phyloP scores from a whole-genome alignment of 2,797 vertebrate genomes.

The Parambassis ranga region DNA sequence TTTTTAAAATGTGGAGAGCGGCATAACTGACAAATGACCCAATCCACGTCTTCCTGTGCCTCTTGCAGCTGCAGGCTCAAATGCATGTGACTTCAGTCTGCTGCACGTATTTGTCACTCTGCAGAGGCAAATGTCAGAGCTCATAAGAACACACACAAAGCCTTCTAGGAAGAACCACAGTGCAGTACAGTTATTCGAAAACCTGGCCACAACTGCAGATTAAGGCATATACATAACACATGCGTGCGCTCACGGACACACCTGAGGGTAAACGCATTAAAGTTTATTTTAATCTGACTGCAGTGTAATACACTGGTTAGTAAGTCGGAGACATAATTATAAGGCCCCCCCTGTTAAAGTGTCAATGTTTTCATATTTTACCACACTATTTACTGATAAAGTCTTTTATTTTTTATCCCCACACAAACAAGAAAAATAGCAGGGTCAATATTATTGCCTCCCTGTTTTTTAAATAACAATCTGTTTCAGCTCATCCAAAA shows the following conservation, averaged over 20 bases:
- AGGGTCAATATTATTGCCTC: too few species aligned
- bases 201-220: conserved; percentile 66
- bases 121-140: conserved; percentile 31
- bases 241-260: conserved; percentile 3
- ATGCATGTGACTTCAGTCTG: conserved; percentile 13
- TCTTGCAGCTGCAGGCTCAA: conserved; percentile 13
- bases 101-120: conserved; percentile 27
- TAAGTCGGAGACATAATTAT: too few species aligned
- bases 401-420: too few species aligned
- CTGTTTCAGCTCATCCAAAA: background rate
- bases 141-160: conserved; percentile 15
- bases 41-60: background rate
- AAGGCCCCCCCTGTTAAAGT: too few species aligned
- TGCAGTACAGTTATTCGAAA: conserved; percentile 69
- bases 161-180: conserved; percentile 86
- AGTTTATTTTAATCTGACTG: conserved; percentile 8
- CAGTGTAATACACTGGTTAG: too few species aligned
- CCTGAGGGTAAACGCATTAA: conserved; percentile 9
- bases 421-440: too few species aligned
- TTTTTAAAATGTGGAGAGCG: background rate
- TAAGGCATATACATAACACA: conserved; percentile 28
- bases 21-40: background rate
- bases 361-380: too few species aligned
- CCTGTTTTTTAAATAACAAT: too few species aligned
- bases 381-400: too few species aligned